phyloP scores from a whole-genome alignment of 2,888 invertebrate genomes.

The Melitaea athalia region DNA sequence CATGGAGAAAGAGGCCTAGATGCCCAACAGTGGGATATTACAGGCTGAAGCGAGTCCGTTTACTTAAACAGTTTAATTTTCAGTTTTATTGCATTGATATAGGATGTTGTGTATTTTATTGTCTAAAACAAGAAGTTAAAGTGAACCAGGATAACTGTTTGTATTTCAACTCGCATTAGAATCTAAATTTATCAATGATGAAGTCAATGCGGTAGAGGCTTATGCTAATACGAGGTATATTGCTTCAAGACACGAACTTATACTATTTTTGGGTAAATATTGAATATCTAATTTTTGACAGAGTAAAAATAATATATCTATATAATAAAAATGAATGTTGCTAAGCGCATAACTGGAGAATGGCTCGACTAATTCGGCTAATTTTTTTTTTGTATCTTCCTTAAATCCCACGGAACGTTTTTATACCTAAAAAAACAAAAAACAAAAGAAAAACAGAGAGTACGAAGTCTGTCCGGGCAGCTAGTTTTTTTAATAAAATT shows the following conservation, averaged over 20 bases:
- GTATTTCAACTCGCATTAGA: slow-evolving; percentile 2
- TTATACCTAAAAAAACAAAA: too few relatives aligned
- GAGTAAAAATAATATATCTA: not conserved
- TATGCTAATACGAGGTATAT: slow-evolving; percentile 36
- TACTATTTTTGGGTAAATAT: not conserved
- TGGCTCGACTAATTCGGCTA: too few relatives aligned
- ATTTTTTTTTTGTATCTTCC: too few relatives aligned
- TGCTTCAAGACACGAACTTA: slow-evolving; percentile 34
- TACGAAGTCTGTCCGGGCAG: too few relatives aligned
- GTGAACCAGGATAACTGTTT: not conserved
- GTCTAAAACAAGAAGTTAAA: not conserved
- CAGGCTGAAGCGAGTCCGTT: too few relatives aligned
- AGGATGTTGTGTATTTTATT: not conserved
- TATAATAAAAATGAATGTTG: too few relatives aligned
- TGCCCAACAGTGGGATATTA: too few relatives aligned
- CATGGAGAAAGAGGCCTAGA: too few relatives aligned
- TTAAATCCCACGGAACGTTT: too few relatives aligned
- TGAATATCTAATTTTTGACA: slow-evolving; percentile 3
- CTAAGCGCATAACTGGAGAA: too few relatives aligned
- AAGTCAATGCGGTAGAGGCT: slow-evolving; percentile 33
- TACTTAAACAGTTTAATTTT: not conserved
- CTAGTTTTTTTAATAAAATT: too few relatives aligned
- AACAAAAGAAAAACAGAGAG: too few relatives aligned
- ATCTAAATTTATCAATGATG: slow-evolving; percentile 26
- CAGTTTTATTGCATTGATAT: not conserved